Conservation (phyloP, 2,797 vertebrate genomes). For the Enteromius argenteus region DNA sequence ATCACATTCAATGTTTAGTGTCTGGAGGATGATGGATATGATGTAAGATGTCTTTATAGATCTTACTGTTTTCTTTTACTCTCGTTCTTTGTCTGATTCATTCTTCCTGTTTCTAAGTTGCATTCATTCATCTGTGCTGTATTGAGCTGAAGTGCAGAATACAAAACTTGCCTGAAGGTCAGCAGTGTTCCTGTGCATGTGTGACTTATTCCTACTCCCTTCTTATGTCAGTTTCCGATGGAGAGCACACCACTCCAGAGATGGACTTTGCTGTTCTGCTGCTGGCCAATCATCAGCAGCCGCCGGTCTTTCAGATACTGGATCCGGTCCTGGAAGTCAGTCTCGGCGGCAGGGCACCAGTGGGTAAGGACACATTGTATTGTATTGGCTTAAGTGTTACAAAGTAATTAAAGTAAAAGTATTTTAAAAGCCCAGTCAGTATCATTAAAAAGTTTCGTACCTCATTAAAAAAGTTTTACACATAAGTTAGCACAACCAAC, state of each 20-base stretch:
- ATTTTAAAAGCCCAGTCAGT: neutral
- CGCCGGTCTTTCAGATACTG: constrained; percentile 85
- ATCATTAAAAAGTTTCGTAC: neutral
- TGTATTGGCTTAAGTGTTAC: constrained; percentile 4
- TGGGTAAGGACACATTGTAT: constrained; percentile 80
- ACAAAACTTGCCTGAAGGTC: constrained; percentile 1
- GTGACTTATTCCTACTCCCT: constrained; percentile 23
- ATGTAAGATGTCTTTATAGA: neutral
- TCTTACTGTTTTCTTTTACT: neutral
- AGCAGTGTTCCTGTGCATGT: constrained; percentile 13
- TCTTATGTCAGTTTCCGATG: constrained; percentile 85
- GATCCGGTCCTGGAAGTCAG: constrained; percentile 88
- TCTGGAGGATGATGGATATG: constrained; percentile 2
- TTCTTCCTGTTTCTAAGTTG: constrained; percentile 4
- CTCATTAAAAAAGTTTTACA: constrained; percentile 22
- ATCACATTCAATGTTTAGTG: neutral
- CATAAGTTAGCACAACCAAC: neutral
- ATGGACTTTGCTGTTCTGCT: constrained; percentile 89
- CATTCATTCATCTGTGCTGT: constrained; percentile 13
- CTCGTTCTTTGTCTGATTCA: constrained; percentile 16
- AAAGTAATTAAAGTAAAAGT: neutral
- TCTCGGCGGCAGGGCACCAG: constrained; percentile 82
- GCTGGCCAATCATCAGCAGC: constrained; percentile 83
- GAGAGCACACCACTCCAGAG: constrained; percentile 87
- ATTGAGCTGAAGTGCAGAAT: constrained; percentile 40